phyloP scores from a whole-genome alignment of 2,888 invertebrate species.

The Agrypnus murinus region DNA sequence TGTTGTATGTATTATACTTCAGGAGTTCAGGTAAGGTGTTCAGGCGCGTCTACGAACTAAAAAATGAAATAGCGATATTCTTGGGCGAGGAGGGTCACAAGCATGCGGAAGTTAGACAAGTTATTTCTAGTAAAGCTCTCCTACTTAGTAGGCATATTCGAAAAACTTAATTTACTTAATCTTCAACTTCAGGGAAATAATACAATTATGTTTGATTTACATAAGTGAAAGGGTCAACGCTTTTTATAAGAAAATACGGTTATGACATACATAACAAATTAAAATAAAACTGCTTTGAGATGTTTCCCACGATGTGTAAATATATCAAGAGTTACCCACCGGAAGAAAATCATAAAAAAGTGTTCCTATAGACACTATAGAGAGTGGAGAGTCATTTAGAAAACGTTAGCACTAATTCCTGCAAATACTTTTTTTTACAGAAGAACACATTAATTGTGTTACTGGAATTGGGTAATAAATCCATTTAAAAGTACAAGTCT shows the following conservation, averaged over 20 bases:
- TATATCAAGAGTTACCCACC: slow-evolving; percentile 1
- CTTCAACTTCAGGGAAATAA: slow-evolving; percentile 25
- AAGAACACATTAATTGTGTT: slow-evolving; percentile 21
- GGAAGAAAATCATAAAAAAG: slow-evolving; percentile 23
- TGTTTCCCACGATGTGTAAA: slow-evolving; percentile 10
- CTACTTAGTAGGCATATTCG: slow-evolving; percentile 34
- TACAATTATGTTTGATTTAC: slow-evolving; percentile 27
- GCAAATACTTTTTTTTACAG: no score
- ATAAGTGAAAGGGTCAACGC: slow-evolving; percentile 17
- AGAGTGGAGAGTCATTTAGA: slow-evolving; percentile 8
- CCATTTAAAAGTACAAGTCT: slow-evolving; percentile 23
- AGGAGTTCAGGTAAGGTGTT: background rate
- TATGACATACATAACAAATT: slow-evolving; percentile 27
- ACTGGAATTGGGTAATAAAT: slow-evolving; percentile 32
- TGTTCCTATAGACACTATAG: slow-evolving; percentile 23
- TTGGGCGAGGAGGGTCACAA: background rate
- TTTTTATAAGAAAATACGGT: slow-evolving; percentile 29
- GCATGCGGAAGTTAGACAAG: background rate
- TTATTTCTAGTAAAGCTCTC: slow-evolving; percentile 28
- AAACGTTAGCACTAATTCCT: no score
- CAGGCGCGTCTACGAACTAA: slow-evolving; percentile 12
- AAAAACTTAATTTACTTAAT: slow-evolving; percentile 25
- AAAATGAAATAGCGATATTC: no score
- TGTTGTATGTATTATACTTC: background rate
- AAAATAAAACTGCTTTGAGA: no score